Evolutionary conservation across 2,113 vertebrate species (phyloP).

Genomic region (Hassar affinis): DNA sequence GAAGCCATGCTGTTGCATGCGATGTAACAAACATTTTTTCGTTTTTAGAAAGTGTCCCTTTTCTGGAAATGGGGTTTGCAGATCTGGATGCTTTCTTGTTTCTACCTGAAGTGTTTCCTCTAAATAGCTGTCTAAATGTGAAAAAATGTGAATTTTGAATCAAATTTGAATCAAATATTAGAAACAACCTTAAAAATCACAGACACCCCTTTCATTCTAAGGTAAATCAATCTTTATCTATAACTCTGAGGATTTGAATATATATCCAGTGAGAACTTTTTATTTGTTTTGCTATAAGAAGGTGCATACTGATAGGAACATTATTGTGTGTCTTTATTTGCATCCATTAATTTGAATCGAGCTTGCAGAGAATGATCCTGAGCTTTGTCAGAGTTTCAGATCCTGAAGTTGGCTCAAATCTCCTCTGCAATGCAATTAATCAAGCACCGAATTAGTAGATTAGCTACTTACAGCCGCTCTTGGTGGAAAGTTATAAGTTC

Average conservation of each 20-base stretch:
- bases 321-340: not conserved
- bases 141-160: too few species aligned
- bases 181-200: not conserved
- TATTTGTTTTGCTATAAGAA: not conserved
- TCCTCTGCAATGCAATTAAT: slow-evolving; percentile 44
- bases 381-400: slow-evolving; percentile 2
- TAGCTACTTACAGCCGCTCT: slow-evolving; percentile 33
- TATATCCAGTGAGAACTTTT: not conserved
- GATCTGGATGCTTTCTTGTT: not conserved
- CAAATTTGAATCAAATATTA: not conserved
- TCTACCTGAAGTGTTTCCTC: not conserved
- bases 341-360: not conserved
- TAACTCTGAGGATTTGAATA: not conserved
- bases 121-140: not conserved
- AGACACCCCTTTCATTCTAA: not conserved
- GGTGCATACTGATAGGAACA: not conserved
- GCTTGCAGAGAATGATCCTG: not conserved
- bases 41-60: too few species aligned
- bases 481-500: slow-evolving; percentile 39
- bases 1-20: too few species aligned
- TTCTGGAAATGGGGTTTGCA: too few species aligned
- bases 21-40: too few species aligned
- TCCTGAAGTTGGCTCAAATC: not conserved
- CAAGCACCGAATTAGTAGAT: slow-evolving; percentile 60
- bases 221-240: not conserved